These are phyloP conservation scores for Ciconia nigra DNA, from an alignment of 2,797 vertebrate species.

Conservation along the genomic window DNA sequence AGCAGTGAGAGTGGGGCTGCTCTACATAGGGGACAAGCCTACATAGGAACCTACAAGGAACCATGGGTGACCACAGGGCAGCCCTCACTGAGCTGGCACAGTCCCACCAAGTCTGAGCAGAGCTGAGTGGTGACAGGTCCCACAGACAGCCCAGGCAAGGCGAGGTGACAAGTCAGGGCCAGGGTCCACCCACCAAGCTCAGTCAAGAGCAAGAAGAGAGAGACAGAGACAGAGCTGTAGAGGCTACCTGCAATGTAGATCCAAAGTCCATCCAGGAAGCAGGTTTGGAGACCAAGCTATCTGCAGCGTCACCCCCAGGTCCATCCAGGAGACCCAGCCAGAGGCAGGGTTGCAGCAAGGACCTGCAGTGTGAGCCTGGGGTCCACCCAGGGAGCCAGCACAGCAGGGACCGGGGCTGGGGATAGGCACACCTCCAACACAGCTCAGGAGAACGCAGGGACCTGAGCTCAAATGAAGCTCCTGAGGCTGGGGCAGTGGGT, in stretches of 20 bases:
- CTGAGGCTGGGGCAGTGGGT: not conserved
- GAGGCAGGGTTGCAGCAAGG: not conserved
- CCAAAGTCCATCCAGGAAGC: not conserved
- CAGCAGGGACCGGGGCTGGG: rapidly evolving
- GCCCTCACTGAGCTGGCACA: rapidly evolving
- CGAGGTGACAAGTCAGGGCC: not conserved
- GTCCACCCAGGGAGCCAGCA: not conserved
- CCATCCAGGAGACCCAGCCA: not conserved
- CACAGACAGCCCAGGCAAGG: not conserved
- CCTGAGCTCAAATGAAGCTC: not conserved
- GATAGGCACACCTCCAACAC: not conserved
- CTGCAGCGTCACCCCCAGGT: rapidly evolving
- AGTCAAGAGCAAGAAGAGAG: not conserved
- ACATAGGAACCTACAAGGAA: not conserved
- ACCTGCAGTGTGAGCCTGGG: rapidly evolving
- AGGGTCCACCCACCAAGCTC: not conserved
- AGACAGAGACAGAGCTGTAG: not conserved
- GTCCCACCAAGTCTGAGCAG: not conserved
- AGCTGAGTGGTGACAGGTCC: not conserved
- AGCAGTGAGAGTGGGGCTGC: rapidly evolving
- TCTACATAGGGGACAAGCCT: not conserved
- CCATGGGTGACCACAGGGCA: not conserved
- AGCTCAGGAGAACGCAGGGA: rapidly evolving
- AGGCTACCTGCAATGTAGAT: not conserved
- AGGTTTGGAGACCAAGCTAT: not conserved